Conservation (phyloP, 2,888 invertebrate genomes). For the Stenichneumon culpator region DNA sequence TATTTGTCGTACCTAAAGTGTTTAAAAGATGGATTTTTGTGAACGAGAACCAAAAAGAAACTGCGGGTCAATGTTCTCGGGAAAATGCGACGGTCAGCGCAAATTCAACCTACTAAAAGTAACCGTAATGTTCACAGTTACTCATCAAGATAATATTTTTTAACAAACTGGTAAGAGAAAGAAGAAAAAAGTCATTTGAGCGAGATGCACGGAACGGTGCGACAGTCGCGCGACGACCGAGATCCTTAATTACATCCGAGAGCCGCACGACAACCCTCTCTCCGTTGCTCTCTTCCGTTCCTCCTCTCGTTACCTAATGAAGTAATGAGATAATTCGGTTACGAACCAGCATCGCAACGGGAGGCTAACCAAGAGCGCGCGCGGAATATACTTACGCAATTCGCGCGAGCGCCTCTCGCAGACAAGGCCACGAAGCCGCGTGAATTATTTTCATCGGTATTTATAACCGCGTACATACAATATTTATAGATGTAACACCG, state of each 20-base stretch:
- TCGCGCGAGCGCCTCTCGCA: constrained; percentile 32
- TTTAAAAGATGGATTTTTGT: not conserved
- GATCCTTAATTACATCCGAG: constrained; percentile 26
- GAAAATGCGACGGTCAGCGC: constrained; percentile 47
- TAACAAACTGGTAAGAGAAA: not conserved
- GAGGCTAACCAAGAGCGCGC: constrained; percentile 46
- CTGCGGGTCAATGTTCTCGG: constrained; percentile 54
- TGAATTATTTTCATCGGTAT: constrained; percentile 33
- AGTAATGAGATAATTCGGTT: constrained; percentile 76
- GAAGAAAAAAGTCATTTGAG: constrained; percentile 2
- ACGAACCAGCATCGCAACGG: constrained; percentile 64
- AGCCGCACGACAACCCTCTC: constrained; percentile 12
- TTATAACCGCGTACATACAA: not conserved
- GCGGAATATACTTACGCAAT: constrained; percentile 57
- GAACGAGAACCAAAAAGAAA: not conserved
- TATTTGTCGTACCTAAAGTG: not conserved
- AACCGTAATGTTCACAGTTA: constrained; percentile 15
- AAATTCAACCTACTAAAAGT: constrained; percentile 19
- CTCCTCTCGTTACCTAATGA: constrained; percentile 67
- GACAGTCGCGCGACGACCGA: constrained; percentile 15
- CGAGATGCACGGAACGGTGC: constrained; percentile 13
- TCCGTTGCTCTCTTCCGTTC: not conserved
- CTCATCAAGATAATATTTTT: not conserved
- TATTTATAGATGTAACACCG: not conserved
- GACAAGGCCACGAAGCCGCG: constrained; percentile 73